Evolutionary conservation across 2,888 invertebrate species (phyloP), one percentile per base, ranked within the genome.

Genomic region (Apamea anceps): DNA sequence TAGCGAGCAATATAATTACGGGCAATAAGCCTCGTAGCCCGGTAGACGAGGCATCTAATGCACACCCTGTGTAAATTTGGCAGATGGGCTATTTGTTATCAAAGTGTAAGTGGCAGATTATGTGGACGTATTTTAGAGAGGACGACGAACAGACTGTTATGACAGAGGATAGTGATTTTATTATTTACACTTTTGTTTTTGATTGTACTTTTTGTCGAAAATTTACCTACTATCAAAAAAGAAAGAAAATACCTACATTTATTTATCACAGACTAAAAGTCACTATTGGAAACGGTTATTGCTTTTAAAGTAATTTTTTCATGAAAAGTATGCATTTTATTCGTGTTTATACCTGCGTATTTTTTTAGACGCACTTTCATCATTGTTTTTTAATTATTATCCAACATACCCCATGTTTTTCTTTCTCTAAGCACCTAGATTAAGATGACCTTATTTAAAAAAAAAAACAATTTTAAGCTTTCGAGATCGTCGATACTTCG

Each of bases 1-100:
- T 86, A 86, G 88, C 91, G 91, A 90, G 91, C 91, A 95, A 95
- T 93, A 93, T 93, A 94, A 96, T 95, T 95, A 95, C 89, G 88
- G 87, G 83, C 91, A 92, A 94, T 92, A 93, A 93, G 92, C 92
- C 86, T 21, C 83, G 63, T 89, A 89, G 90, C 89, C 88, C 91
- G 89, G 90, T 91, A 91, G 88, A 85, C 75, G 85, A 85, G 86
- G 85, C 88, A 90, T 92, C 89, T 95, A 96, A 96, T 96, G 96
- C 95, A 94, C 88, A 91, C 90, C 88, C 91, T 88, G 87, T 90
- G 87, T 87, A 77, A 77, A 81, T 78, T 82, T 79, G 74, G 74
- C 51, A 37, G 71, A 63, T 81, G 66, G 68, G 65, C 77, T 87
- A 88, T 88, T 84, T 72, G 54, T 72, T 81, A 77, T 70, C 72